Evolutionary conservation across 2,797 vertebrate species (phyloP).

Genomic region (Neopelma chrysocephalum): DNA sequence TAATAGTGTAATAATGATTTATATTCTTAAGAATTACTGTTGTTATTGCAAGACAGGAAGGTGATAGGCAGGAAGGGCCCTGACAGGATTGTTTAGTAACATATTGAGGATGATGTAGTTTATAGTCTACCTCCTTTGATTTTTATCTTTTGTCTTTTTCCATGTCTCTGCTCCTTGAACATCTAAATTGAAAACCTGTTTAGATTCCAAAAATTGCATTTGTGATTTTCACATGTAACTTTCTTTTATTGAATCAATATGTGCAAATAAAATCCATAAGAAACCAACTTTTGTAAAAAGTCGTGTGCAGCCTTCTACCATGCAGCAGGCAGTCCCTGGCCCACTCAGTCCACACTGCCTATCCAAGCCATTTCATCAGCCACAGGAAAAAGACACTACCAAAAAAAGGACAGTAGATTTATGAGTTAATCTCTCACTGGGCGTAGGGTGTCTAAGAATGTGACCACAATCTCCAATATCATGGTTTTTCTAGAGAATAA

Average conservation of each 20-base stretch:
- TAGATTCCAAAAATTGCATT: not conserved
- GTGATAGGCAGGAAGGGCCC: not conserved
- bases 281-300: not conserved
- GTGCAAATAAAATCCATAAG: not conserved
- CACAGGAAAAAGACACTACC: fast-evolving
- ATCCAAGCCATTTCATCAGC: not conserved
- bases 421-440: not conserved
- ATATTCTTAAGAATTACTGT: not conserved
- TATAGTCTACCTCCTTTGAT: not conserved
- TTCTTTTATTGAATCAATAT: not conserved
- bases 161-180: not conserved
- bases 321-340: not conserved
- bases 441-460: not conserved
- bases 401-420: not conserved
- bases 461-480: not conserved
- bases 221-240: not conserved
- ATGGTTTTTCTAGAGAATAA: not conserved
- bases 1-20: not conserved
- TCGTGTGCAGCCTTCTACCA: not conserved
- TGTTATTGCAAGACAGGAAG: not conserved
- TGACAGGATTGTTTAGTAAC: not conserved
- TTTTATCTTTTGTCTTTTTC: not conserved
- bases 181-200: not conserved
- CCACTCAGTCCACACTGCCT: not conserved
- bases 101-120: not conserved